These are phyloP conservation scores for Flexamia atlantica DNA, from an alignment of 2,888 invertebrate species.

Conservation along the genomic window DNA sequence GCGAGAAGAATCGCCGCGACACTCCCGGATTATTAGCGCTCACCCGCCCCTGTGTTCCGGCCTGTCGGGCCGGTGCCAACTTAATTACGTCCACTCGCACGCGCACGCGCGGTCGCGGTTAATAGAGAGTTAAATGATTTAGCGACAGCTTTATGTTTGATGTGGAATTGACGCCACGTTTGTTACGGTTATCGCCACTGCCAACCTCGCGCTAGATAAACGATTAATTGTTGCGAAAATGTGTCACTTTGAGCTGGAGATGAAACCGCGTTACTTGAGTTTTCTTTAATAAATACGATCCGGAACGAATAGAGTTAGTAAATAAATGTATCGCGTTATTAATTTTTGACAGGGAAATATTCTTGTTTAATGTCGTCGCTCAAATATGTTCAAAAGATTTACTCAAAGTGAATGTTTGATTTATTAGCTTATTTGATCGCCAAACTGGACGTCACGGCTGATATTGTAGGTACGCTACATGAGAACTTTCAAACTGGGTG, in stretches of 20 bases:
- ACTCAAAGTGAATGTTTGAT: neutral
- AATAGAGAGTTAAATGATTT: conserved; percentile 3
- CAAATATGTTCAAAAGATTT: neutral
- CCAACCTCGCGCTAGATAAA: neutral
- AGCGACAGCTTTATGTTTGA: conserved; percentile 5
- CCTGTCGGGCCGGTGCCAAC: neutral
- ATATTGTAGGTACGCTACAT: no score
- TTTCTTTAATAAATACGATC: neutral
- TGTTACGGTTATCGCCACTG: neutral
- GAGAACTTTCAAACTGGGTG: no score
- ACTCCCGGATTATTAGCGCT: neutral
- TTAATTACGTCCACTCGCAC: neutral
- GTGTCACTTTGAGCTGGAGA: neutral
- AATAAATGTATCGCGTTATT: neutral
- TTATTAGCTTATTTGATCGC: no score
- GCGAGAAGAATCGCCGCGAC: neutral
- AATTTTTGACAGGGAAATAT: neutral
- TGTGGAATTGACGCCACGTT: conserved; percentile 1
- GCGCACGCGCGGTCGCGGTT: neutral
- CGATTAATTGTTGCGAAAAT: neutral
- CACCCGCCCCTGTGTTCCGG: neutral
- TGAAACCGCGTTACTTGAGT: neutral
- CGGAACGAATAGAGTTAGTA: neutral
- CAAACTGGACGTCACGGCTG: neutral
- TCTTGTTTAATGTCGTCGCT: neutral